phyloP scores from a whole-genome alignment of 2,888 invertebrate species.

The Cephonodes hylas region DNA sequence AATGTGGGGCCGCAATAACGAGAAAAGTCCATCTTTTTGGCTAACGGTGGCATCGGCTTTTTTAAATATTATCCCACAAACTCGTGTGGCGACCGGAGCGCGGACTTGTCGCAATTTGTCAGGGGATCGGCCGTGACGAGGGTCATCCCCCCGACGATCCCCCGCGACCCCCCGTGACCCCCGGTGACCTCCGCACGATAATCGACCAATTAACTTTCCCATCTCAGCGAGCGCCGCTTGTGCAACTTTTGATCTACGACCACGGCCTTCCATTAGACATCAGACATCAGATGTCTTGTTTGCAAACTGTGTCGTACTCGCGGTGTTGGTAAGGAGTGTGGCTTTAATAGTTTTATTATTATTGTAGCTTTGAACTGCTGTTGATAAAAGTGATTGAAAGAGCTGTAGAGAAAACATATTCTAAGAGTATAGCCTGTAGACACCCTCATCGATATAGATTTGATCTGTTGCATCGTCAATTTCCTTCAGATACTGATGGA shows the following conservation, averaged over 20 bases:
- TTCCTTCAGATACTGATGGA: too few species aligned
- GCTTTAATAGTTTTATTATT: neutral
- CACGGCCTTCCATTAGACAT: neutral
- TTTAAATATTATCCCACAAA: neutral
- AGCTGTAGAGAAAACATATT: too few species aligned
- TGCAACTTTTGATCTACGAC: neutral
- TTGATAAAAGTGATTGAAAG: too few species aligned
- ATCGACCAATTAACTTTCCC: neutral
- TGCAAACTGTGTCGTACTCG: neutral
- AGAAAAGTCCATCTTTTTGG: neutral
- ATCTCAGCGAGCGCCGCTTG: neutral
- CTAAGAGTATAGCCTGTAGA: too few species aligned
- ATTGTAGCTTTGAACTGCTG: neutral
- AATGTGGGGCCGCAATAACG: neutral
- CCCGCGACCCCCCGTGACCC: neutral
- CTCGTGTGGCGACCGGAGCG: neutral
- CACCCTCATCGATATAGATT: too few species aligned
- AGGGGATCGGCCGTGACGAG: neutral
- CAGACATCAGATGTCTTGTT: too few species aligned
- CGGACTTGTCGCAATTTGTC: neutral
- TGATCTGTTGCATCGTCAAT: too few species aligned
- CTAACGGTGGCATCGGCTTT: neutral
- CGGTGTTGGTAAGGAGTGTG: neutral
- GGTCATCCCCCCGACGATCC: neutral
- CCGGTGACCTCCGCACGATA: neutral